A percentile compares a stretch with the other conserved stretches of the same genome.
phyloP scores from a whole-genome alignment of 2,888 invertebrate genomes.

The Asteroscopus sphinx region DNA sequence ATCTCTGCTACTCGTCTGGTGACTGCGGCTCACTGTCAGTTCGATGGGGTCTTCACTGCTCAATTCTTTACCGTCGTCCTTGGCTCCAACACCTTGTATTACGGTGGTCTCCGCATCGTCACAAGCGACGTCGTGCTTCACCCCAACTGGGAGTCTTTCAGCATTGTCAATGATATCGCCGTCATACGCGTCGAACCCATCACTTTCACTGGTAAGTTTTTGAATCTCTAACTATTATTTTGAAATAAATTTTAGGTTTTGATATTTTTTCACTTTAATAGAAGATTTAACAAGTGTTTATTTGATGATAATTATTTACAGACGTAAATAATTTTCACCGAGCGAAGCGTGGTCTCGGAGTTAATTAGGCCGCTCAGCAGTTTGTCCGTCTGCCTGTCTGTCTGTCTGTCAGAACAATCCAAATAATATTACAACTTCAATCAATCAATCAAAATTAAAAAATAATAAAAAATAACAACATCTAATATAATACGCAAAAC shows the following conservation, averaged over 20 bases:
- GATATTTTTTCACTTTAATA: too few relatives aligned
- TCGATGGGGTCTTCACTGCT: slow-evolving; percentile 56
- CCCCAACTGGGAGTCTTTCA: slow-evolving; percentile 25
- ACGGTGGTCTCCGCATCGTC: slow-evolving; percentile 37
- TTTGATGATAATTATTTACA: too few relatives aligned
- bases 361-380: too few relatives aligned
- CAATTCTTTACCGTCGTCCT: slow-evolving; percentile 60
- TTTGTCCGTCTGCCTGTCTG: too few relatives aligned
- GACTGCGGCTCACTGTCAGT: slow-evolving; percentile 65
- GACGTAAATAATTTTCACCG: too few relatives aligned
- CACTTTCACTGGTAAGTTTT: slow-evolving; percentile 26
- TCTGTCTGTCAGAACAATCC: too few relatives aligned
- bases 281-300: too few relatives aligned
- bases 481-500: too few relatives aligned
- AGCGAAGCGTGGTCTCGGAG: too few relatives aligned
- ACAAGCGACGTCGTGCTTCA: slow-evolving; percentile 32
- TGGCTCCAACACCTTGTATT: slow-evolving; percentile 56
- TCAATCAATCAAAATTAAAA: too few relatives aligned
- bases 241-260: background rate
- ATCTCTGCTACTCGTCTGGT: slow-evolving; percentile 56
- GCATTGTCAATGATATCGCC: slow-evolving; percentile 32
- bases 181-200: slow-evolving; percentile 21
- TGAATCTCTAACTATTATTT: background rate
- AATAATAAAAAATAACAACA: too few relatives aligned
- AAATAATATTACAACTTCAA: too few relatives aligned